Base-by-base conservation (phyloP, 2,797 vertebrate genomes). In the Halcyon chelicuti region DNA sequence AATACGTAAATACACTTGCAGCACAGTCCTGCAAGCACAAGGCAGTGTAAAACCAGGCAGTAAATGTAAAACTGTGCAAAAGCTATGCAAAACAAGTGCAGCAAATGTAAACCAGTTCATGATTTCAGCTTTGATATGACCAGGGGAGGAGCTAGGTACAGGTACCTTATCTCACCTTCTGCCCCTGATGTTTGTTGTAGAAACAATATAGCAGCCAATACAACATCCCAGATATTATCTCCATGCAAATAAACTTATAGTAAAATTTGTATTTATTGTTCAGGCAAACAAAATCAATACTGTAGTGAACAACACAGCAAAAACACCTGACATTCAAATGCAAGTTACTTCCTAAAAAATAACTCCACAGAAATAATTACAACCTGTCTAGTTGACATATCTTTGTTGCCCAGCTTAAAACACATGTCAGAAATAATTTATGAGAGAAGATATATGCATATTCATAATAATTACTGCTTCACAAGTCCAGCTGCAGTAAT, bases 361-460 rank as follows among this genome's bases (percentile, higher is more conserved):
- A 68, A 20, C 46, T 57, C 25, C 44, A 26, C 18, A 39, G 46
- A 52, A 65, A 49, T 47, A 73, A 66, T 54, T 39, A 68, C 25
- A 81, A 26, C 25, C 33, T 18, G 19, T 51, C 21, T 37, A 65
- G 60, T 80, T 93, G 47, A 26, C 71, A 22, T 62, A 78, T 87
- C 84, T 73, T 92, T 75, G 44, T 55, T 61, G 58, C 62, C 67
- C 94, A 90, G 57, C 88, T 95, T 66, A 47, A 95, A 97, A 91
- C 4, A 78, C 4, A 6, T 35, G 66, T 68, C 85, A 95, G 95
- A 92, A 95, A 98, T 97, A 88, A 98, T 97, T 93, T 82, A 96
- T 96, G 75, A 91, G 49, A 29, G 35, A 86, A 67, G 18, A 76
- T 37, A 51, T 22, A 52, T 95, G 88, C 86, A 96, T 89, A 96